Conservation (phyloP, 2,113 vertebrate species). For the Copsychus sechellarum region DNA sequence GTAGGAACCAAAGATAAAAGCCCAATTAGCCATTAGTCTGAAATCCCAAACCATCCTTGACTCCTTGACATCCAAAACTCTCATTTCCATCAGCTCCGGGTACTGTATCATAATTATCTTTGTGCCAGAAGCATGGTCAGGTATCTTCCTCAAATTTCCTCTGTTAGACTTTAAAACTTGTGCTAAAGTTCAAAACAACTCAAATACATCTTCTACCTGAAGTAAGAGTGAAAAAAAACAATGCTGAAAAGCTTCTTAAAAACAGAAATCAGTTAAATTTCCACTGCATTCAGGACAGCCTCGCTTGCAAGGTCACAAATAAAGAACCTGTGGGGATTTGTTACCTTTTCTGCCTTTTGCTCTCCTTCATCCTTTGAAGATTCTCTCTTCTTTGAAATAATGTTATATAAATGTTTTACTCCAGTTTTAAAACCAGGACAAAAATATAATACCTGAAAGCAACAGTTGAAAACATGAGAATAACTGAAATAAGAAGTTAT, state of each 20-base stretch:
- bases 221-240: not conserved
- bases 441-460: slow-evolving; percentile 88
- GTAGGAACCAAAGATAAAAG: not conserved
- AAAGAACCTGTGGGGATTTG: accelerated
- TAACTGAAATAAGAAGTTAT: not conserved
- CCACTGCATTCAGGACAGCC: not conserved
- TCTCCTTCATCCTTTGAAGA: slow-evolving; percentile 78
- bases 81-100: not conserved
- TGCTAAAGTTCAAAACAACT: not conserved
- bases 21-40: not conserved
- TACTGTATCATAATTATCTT: not conserved
- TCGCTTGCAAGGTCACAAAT: not conserved
- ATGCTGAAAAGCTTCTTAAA: not conserved
- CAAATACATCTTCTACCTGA: not conserved
- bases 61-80: too few relatives aligned
- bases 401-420: slow-evolving; percentile 85
- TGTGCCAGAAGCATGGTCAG: not conserved
- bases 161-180: not conserved
- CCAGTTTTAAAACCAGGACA: slow-evolving; percentile 94
- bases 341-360: slow-evolving; percentile 83
- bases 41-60: not conserved
- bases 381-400: slow-evolving; percentile 84
- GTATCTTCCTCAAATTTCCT: not conserved
- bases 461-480: slow-evolving; percentile 11
- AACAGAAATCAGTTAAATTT: not conserved